Evolutionary conservation across 2,797 vertebrate species (phyloP), one percentile per base, ranked within the genome.

Genomic region (Molossus molossus): DNA sequence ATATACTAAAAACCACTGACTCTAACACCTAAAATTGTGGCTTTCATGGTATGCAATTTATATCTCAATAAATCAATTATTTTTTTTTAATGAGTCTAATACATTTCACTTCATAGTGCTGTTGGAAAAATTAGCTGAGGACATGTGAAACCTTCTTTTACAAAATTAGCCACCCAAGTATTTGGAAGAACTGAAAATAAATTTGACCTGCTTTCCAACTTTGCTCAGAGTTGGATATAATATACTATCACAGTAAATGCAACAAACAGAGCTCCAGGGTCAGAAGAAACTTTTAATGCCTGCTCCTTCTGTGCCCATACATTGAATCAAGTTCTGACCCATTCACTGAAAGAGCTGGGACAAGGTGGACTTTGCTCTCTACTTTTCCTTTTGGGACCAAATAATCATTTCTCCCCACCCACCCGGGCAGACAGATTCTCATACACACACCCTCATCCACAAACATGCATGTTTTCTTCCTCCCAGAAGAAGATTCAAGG

Each of bases 81-180:
- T 65, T 87, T 65, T 87, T 73, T 45, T 60, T 11, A 57, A 84
- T 96, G 55, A 12, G 10, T 25, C 37, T 82, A 65, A 82, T 94
- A 76, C 7, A 25, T 86, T 53, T 37, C 17, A n/a, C 33, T 94
- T 83, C 40, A 81, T 58, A 81, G 21, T 77, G 60, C 73, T 91
- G 17, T 88, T 84, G 27, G 27, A 25, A 96, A 69, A 82, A 75
- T 75, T 90, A 75, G 82, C 50, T 92, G 29, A 95, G 89, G 55
- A 77, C 29, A 67, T 27, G 58, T 73, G 33, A 92, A 93, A 75
- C 58, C 11, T 90, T 76, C 9, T 80, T 82, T 94, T 55, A 57
- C 3, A 73, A 82, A 77, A 57, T 73, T 85, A 93, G 75, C 25
- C 14, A 86, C 37, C 6, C 23, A 89, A 83, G 21, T 90, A 79